Evolutionary conservation across 2,113 vertebrate species (phyloP).

Genomic region (Gallinago undulata): DNA sequence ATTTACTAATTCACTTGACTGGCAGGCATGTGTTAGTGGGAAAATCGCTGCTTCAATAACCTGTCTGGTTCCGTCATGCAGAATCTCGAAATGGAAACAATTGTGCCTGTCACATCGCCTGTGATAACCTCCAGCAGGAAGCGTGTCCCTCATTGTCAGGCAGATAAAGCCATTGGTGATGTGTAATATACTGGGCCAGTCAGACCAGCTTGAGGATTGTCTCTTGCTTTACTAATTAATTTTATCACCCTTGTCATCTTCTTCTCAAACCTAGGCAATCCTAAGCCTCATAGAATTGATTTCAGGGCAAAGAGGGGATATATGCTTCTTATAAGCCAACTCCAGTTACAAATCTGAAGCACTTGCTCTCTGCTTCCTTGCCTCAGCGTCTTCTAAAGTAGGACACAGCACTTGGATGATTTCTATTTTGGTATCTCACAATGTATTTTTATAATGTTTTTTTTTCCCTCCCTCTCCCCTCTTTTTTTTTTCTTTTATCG

Average conservation of each 20-base stretch:
- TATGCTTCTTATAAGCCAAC: not conserved
- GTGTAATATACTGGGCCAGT: not conserved
- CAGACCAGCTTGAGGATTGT: not conserved
- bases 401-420: not conserved
- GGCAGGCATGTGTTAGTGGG: constrained; percentile 20
- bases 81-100: constrained; percentile 21
- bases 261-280: constrained; percentile 2
- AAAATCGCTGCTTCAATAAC: constrained; percentile 7
- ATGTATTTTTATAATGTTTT: constrained; percentile 35
- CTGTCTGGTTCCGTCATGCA: not conserved
- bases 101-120: constrained; percentile 33
- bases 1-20: constrained; percentile 11
- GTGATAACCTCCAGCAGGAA: constrained; percentile 23
- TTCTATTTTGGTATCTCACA: constrained; percentile 45
- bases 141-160: not conserved
- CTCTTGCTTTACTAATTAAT: constrained; percentile 62
- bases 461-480: not conserved
- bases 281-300: constrained; percentile 39
- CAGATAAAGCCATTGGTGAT: constrained; percentile 31
- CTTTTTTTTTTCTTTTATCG: not conserved
- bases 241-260: constrained; percentile 61
- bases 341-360: not conserved
- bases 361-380: not conserved
- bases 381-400: constrained; percentile 45
- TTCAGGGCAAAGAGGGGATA: constrained; percentile 18